Conservation (phyloP, 2,797 vertebrate species). For the Gila robusta region DNA sequence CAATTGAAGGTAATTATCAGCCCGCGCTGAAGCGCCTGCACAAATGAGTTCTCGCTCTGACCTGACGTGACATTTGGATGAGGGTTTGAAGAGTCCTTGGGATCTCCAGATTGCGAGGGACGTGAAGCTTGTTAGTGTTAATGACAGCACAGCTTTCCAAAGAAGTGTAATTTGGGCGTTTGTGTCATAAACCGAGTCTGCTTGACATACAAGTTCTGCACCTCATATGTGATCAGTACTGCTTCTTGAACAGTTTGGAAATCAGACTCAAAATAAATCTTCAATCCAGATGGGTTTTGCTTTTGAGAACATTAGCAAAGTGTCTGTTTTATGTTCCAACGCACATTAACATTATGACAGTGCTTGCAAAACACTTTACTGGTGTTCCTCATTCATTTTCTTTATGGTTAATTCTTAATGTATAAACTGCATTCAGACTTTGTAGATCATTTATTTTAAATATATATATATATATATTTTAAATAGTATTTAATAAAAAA, state of each 20-base stretch:
- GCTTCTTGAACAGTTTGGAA: constrained; percentile 4
- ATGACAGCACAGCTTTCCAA: constrained; percentile 1
- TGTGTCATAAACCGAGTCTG: constrained; percentile 12
- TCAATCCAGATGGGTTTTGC: constrained; percentile 12
- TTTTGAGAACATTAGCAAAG: constrained; percentile 13
- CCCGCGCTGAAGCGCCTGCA: constrained; percentile 60
- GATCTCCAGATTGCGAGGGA: constrained; percentile 1
- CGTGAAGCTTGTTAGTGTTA: constrained; percentile 17
- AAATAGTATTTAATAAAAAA: background rate
- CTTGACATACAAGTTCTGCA: background rate
- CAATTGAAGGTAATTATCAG: constrained; percentile 68
- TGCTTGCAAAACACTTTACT: background rate
- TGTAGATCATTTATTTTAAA: background rate
- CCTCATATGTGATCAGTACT: background rate
- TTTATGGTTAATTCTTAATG: background rate
- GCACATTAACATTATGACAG: constrained; percentile 15
- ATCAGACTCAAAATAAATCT: constrained; percentile 10
- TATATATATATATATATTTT: too few relatives aligned
- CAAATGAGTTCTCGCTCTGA: constrained; percentile 49
- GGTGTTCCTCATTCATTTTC: background rate
- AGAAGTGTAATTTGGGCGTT: background rate
- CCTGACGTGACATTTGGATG: constrained; percentile 18
- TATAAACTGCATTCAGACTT: background rate
- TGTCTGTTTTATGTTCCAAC: constrained; percentile 30
- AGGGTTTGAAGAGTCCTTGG: constrained; percentile 42